phyloP scores from a whole-genome alignment of 1,140 invertebrate genomes.

The Luehdorfia chinensis region DNA sequence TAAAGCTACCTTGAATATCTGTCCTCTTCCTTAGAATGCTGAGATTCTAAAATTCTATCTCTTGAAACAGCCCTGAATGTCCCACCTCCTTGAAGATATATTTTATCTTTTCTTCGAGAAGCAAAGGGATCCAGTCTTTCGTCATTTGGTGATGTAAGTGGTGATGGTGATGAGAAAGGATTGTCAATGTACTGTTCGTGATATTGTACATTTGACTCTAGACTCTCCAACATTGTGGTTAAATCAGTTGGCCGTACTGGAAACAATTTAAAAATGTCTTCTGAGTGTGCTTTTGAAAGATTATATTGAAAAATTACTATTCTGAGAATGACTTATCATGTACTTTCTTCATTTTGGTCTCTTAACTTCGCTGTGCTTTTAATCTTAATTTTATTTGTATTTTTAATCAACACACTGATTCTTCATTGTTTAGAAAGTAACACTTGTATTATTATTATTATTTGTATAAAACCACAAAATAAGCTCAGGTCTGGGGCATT shows the following conservation, averaged over 20 bases:
- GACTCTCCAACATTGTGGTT: constrained; percentile 64
- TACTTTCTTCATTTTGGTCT: too few species aligned
- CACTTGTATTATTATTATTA: too few species aligned
- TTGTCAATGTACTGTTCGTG: constrained; percentile 75
- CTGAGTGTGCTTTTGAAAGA: too few species aligned
- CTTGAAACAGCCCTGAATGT: constrained; percentile 69
- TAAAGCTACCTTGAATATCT: constrained; percentile 72
- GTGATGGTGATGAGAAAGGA: constrained; percentile 75
- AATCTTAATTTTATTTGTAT: too few species aligned
- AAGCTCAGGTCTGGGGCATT: too few species aligned
- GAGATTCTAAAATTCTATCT: constrained; percentile 64
- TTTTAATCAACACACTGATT: too few species aligned
- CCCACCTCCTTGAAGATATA: constrained; percentile 73
- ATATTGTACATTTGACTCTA: constrained; percentile 65
- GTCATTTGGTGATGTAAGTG: constrained; percentile 73
- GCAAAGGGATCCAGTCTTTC: constrained; percentile 59
- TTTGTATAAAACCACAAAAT: too few species aligned
- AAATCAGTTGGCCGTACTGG: constrained; percentile 66
- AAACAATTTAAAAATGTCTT: constrained; percentile 32
- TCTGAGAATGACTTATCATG: too few species aligned
- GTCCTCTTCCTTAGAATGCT: constrained; percentile 62
- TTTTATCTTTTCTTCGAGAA: constrained; percentile 59
- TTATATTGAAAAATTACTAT: too few species aligned
- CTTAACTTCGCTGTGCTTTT: too few species aligned
- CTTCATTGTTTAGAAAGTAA: too few species aligned